Evolutionary conservation across 2,113 vertebrate species (phyloP).

Genomic region (Coptodon rendalli): DNA sequence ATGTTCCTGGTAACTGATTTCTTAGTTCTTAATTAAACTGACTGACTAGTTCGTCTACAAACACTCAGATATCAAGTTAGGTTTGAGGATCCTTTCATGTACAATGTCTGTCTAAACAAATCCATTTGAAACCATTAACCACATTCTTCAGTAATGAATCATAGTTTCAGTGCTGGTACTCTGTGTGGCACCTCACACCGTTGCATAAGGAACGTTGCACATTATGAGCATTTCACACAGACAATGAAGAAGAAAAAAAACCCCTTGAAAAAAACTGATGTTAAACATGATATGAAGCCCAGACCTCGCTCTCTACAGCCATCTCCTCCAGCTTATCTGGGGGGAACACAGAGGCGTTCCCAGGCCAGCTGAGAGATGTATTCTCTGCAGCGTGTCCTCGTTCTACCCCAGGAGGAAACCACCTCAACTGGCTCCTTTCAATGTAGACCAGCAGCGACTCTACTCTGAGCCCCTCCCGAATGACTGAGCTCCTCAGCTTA

Average conservation of each 20-base stretch:
- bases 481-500: not conserved
- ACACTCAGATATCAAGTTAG: not conserved
- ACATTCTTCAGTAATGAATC: not conserved
- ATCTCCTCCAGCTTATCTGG: not conserved
- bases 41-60: not conserved
- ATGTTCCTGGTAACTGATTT: not conserved
- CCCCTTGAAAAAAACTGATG: accelerated
- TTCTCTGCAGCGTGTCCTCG: not conserved
- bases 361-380: not conserved
- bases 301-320: not conserved
- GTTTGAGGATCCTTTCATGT: not conserved
- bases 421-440: not conserved
- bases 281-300: not conserved
- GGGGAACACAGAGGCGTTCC: not conserved
- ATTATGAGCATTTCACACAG: not conserved
- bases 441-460: not conserved
- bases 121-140: not conserved
- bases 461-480: not conserved
- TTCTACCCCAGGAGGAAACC: not conserved
- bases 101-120: not conserved
- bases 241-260: accelerated
- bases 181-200: not conserved
- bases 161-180: not conserved
- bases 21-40: not conserved
- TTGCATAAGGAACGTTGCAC: not conserved